Evolutionary conservation across 2,888 invertebrate species (phyloP), one percentile per base, ranked within the genome.

Genomic region (Lepidocyrtinus sp.): DNA sequence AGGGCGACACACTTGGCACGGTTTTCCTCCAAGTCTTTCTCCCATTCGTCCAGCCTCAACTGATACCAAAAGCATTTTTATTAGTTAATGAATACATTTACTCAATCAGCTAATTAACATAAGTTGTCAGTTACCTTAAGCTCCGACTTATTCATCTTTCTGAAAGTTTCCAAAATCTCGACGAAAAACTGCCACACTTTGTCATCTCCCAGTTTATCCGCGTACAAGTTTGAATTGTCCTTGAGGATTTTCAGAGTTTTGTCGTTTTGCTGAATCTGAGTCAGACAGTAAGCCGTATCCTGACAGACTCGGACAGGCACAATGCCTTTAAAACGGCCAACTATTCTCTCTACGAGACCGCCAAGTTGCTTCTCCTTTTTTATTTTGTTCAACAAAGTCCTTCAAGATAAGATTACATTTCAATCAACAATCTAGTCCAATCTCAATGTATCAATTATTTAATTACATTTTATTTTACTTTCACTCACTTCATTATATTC

Each of bases 301-400:
- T 85, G 83, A 62, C 82, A 82, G 22, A 63, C 69, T 7, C 84
- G 76, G 25, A 79, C 81, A 46, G 79, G 45, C 3, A 71, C 67
- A 2, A 81, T 69, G 2, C 80, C 79, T 50, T 81, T 77, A 25
- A 86, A 86, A 9, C 86, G 69, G 1, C 67, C 64, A 12, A 86
- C 72, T 15, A 86, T 63, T 72, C 83, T 83, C 62, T 86, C 86
- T 0, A 85, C 76, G 5, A 86, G 70, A 7, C 84, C 84, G 2
- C 80, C 67, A 21, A 84, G 71, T 59, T 85, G 82, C 25, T 83
- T 83, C 24, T 86, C 86, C 59, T 84, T 85, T 36, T 85, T 85
- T 0, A 86, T 81, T 68, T 78, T 77, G 1, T 50, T 78, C 22
- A 86, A 62, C 1, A 86, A 62, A 27, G 74, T 83, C 21, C 81